These are phyloP conservation scores for Helicoverpa assulta DNA, from an alignment of 2,888 invertebrate genomes.

Conservation along the genomic window DNA sequence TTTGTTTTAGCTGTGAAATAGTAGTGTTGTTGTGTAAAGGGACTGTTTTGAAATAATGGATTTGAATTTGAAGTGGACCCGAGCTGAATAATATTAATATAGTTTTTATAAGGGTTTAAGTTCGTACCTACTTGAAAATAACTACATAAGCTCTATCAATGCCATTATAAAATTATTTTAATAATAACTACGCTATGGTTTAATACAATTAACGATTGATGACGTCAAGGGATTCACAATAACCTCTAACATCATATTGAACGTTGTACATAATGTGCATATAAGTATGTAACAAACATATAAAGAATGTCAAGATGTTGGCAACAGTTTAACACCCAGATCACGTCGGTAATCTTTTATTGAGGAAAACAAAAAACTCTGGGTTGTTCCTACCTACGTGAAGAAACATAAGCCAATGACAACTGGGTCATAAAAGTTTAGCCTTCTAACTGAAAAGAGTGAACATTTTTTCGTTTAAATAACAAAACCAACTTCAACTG, in stretches of 20 bases:
- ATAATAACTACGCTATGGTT: no score
- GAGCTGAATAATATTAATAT: no score
- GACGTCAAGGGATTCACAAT: background rate
- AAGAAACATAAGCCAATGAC: conserved; percentile 11
- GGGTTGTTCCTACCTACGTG: no score
- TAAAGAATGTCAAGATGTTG: conserved; percentile 9
- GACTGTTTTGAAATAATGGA: background rate
- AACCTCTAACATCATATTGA: background rate
- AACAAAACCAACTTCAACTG: no score
- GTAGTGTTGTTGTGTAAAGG: conserved; percentile 19
- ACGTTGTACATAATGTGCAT: background rate
- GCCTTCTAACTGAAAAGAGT: conserved; percentile 34
- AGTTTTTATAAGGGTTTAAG: no score
- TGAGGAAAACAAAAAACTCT: conserved; percentile 36
- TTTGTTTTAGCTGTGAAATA: conserved; percentile 27
- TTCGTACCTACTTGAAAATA: no score
- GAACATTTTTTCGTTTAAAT: background rate
- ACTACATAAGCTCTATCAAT: no score
- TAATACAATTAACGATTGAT: no score
- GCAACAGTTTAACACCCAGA: conserved; percentile 18
- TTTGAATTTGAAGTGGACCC: no score
- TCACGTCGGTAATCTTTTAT: conserved; percentile 32
- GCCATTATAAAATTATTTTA: no score
- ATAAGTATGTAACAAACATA: background rate
- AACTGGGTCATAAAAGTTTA: conserved; percentile 44